Percentiles rank a stretch among this genome's conserved stretches.
These are phyloP conservation scores for Caloenas nicobarica DNA, from an alignment of 2,113 vertebrate species.

Conservation along the genomic window DNA sequence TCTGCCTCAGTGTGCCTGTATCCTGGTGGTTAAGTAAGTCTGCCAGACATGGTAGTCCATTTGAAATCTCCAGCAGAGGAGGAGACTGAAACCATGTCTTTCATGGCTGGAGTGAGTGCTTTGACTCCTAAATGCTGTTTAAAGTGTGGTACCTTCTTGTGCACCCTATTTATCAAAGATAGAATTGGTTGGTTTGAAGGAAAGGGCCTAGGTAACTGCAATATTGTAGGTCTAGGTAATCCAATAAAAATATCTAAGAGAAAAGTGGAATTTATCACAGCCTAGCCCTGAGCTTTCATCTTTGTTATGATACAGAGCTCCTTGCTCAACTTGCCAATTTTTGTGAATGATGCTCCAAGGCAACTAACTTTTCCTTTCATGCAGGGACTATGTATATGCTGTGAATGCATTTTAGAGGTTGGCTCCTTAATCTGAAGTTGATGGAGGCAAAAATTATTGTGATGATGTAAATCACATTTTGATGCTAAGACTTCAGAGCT, in stretches of 20 bases:
- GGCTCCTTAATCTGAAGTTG: background rate
- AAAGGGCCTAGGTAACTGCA: background rate
- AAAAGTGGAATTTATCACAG: background rate
- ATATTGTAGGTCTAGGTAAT: no score
- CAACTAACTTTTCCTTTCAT: background rate
- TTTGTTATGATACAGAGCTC: fast-evolving
- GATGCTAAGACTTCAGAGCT: background rate
- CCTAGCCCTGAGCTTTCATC: background rate
- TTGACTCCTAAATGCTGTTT: background rate
- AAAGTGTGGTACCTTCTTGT: background rate
- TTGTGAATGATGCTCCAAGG: background rate
- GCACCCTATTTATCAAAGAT: background rate
- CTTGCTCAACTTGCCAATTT: background rate
- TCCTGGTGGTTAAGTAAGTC: background rate
- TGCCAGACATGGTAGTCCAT: fast-evolving
- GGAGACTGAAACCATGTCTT: background rate
- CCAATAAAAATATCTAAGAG: background rate
- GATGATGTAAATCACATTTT: background rate
- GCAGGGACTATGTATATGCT: background rate
- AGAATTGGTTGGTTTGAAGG: background rate
- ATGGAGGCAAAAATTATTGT: background rate
- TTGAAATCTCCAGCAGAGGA: background rate
- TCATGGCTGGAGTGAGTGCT: background rate
- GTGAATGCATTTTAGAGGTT: background rate
- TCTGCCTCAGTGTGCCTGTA: background rate